A percentile compares a stretch with the other conserved stretches of the same genome.
phyloP scores from a whole-genome alignment of 2,113 vertebrate species.

The Heterochromis multidens region DNA sequence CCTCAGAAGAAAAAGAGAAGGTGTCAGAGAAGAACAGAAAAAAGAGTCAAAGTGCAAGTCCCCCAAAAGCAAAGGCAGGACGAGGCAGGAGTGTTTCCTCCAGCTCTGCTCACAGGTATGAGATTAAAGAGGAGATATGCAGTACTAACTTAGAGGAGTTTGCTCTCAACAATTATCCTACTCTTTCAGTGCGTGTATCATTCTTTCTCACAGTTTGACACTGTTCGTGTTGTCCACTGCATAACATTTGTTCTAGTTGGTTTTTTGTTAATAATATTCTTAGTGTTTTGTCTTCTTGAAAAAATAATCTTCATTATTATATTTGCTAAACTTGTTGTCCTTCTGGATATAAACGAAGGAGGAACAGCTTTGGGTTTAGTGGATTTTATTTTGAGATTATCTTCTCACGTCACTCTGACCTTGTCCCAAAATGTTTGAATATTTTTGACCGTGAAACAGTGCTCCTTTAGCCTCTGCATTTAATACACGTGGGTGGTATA shows the following conservation, averaged over 20 bases:
- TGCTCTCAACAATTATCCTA: background rate
- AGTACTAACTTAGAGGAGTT: background rate
- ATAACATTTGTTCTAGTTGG: accelerated
- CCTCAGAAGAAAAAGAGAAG: slow-evolving; percentile 65
- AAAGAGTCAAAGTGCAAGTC: slow-evolving; percentile 49
- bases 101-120: slow-evolving; percentile 66
- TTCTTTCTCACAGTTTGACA: background rate
- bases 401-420: background rate
- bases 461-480: too few species aligned
- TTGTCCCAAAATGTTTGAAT: background rate
- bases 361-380: background rate
- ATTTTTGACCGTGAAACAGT: too few species aligned
- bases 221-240: background rate
- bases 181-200: accelerated
- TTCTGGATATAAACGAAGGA: background rate
- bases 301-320: background rate
- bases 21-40: slow-evolving; percentile 59
- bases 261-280: background rate
- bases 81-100: slow-evolving; percentile 61
- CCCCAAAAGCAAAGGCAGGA: slow-evolving; percentile 45
- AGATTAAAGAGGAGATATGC: background rate
- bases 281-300: background rate
- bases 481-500: too few species aligned
- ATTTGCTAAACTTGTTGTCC: background rate
- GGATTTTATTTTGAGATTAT: too few species aligned